Evolutionary conservation across 2,888 invertebrate species (phyloP), one percentile per base, ranked within the genome.

Genomic region (Mactromeris polynyma): DNA sequence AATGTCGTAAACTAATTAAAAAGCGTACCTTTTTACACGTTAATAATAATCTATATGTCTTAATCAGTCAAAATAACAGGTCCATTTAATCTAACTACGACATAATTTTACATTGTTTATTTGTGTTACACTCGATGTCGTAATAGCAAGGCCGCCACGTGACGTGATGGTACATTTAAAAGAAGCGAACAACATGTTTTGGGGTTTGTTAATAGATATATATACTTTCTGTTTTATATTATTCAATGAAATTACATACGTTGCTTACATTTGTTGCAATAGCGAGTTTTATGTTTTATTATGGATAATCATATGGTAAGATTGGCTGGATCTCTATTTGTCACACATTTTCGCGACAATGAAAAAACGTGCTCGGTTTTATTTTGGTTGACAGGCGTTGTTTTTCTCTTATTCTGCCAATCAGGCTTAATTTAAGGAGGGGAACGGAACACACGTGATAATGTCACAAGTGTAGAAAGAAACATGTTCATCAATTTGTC

Each of bases 111-210:
- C 4, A 42, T 42, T 42, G 42, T 42, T 2, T 46, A 46, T 46
- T 46, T 42, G 11, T 46, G 46, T 46, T n/a, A n/a, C 6, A 46
- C 2, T 9, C 17, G 14, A 26, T 64, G 58, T 64, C 58, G 58
- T 64, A 64, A 64, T 51, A 26, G 1, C 9, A 21, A n/a, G 17
- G 33, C 33, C 33, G 11, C 31, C 73, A 73, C 73, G 89, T 80
- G 40, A 73, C 73, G 89, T 80, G 40, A 94, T 94, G 94, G 94
- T 94, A 11, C 91, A 89, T n/a, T 64, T 93, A 79, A 91, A 87
- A 78, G 94, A 94, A 90, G 69, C 90, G 33, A 80, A 83, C 78
- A 94, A 93, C 91, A 95, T 95, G 95, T 95, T 95, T 93, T 95
- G 95, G 95, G 95, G 95, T 94, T 89, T 79, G 17, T 69, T 36